A percentile compares a stretch with the other conserved stretches of the same genome.
These are phyloP conservation scores for Lycodopsis pacificus DNA, from an alignment of 2,797 vertebrate genomes.

Conservation along the genomic window DNA sequence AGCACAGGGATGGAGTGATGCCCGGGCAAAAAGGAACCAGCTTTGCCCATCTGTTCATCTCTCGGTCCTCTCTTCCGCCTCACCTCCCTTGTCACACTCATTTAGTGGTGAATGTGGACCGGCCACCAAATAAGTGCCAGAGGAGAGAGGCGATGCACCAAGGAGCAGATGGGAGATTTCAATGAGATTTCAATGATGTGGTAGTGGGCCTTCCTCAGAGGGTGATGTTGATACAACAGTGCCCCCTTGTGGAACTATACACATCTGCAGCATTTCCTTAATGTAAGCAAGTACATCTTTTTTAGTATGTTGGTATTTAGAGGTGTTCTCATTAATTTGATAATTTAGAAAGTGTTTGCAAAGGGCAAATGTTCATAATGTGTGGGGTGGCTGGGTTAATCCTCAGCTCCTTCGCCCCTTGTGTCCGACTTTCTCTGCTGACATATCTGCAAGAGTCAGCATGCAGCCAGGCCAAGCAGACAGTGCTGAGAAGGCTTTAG, in stretches of 20 bases:
- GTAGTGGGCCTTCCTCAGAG: slow-evolving; percentile 1
- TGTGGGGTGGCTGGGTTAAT: neutral
- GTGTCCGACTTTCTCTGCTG: slow-evolving; percentile 15
- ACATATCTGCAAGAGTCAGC: slow-evolving; percentile 38
- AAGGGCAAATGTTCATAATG: neutral
- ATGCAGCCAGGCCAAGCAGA: slow-evolving; percentile 23
- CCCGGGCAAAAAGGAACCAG: slow-evolving; percentile 49
- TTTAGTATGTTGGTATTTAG: neutral
- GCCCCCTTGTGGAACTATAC: slow-evolving; percentile 52
- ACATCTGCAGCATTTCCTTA: neutral
- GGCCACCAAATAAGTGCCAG: slow-evolving; percentile 32
- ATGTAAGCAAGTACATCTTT: too few species aligned
- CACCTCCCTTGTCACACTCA: slow-evolving; percentile 69
- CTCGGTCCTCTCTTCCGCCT: slow-evolving; percentile 61
- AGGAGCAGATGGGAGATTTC: slow-evolving; percentile 69
- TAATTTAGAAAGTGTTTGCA: neutral
- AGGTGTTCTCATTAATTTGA: neutral
- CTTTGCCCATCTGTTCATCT: slow-evolving; percentile 63
- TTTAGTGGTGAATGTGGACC: slow-evolving; percentile 60
- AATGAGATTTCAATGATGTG: too few species aligned
- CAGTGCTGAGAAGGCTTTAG: slow-evolving; percentile 31
- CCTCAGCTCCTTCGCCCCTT: slow-evolving; percentile 13
- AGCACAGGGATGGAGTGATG: slow-evolving; percentile 23
- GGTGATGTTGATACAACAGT: slow-evolving; percentile 40
- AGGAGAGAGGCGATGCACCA: slow-evolving; percentile 27